phyloP scores from a whole-genome alignment of 37 sponge, comb jelly and placozoan genomes.

The Beroe ovata region DNA sequence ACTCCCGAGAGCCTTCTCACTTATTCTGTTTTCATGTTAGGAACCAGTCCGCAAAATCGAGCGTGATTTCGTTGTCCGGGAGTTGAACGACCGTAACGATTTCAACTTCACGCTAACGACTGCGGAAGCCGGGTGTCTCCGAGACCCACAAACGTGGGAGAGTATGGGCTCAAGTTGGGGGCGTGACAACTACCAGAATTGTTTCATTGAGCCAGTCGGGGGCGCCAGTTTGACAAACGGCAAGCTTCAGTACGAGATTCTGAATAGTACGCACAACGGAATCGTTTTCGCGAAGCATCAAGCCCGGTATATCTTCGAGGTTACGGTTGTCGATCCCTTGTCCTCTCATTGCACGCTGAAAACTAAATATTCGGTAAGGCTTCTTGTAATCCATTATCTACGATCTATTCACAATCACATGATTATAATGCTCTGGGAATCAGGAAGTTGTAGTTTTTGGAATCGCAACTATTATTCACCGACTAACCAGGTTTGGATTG shows the following conservation, averaged over 20 bases:
- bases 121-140: background rate
- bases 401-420: too few species aligned
- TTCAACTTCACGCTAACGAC: constrained; percentile 18
- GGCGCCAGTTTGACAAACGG: background rate
- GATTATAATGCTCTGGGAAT: too few species aligned
- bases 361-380: constrained; percentile 54
- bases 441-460: too few species aligned
- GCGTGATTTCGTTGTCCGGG: background rate
- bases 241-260: constrained; percentile 23
- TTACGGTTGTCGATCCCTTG: constrained; percentile 5
- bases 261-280: background rate
- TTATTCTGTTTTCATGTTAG: background rate
- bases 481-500: background rate
- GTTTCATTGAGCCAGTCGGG: background rate
- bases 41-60: background rate
- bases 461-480: too few species aligned
- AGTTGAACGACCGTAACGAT: constrained; percentile 9
- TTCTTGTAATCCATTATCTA: too few species aligned
- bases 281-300: constrained; percentile 20
- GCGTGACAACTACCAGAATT: constrained; percentile 12
- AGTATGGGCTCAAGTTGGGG: constrained; percentile 1
- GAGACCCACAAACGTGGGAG: background rate
- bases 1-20: too few species aligned
- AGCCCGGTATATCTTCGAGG: constrained; percentile 7
- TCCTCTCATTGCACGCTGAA: background rate